phyloP scores from a whole-genome alignment of 1,140 invertebrate genomes.

The Papilio glaucus region DNA sequence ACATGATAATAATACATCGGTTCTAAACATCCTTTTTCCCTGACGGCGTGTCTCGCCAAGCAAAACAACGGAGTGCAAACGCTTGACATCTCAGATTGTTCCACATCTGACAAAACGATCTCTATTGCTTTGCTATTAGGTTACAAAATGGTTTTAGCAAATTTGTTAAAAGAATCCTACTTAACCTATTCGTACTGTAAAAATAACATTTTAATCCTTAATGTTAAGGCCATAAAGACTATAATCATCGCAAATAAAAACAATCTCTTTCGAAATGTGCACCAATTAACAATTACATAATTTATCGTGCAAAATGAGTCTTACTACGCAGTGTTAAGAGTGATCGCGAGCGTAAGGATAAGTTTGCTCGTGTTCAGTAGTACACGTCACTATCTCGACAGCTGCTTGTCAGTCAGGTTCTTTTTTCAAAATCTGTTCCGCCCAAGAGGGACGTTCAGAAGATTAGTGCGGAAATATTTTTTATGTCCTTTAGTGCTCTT shows the following conservation, averaged over 20 bases:
- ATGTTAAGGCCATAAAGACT: slow-evolving; percentile 20
- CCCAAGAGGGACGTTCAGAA: slow-evolving; percentile 45
- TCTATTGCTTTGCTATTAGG: slow-evolving; percentile 35
- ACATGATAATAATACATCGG: slow-evolving; percentile 49
- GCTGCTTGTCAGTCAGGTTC: slow-evolving; percentile 50
- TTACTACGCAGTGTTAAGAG: slow-evolving; percentile 25
- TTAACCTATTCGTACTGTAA: slow-evolving; percentile 26
- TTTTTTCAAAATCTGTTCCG: slow-evolving; percentile 52
- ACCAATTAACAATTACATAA: slow-evolving; percentile 26
- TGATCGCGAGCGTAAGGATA: neutral
- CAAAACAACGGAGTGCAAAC: slow-evolving; percentile 40
- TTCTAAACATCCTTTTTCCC: slow-evolving; percentile 43
- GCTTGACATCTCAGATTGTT: neutral
- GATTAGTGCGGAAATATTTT: slow-evolving; percentile 44
- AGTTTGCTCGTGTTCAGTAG: slow-evolving; percentile 41
- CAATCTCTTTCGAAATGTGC: slow-evolving; percentile 37
- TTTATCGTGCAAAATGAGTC: slow-evolving; percentile 30
- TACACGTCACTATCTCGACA: slow-evolving; percentile 58
- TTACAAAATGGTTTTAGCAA: slow-evolving; percentile 33
- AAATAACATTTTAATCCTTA: slow-evolving; percentile 39
- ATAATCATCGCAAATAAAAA: slow-evolving; percentile 38
- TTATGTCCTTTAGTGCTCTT: slow-evolving; percentile 32
- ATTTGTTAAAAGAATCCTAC: slow-evolving; percentile 41
- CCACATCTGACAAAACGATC: neutral
- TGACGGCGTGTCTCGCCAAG: slow-evolving; percentile 50